Conservation (phyloP, 1,140 invertebrate species). For the Temnothorax longispinosus region DNA sequence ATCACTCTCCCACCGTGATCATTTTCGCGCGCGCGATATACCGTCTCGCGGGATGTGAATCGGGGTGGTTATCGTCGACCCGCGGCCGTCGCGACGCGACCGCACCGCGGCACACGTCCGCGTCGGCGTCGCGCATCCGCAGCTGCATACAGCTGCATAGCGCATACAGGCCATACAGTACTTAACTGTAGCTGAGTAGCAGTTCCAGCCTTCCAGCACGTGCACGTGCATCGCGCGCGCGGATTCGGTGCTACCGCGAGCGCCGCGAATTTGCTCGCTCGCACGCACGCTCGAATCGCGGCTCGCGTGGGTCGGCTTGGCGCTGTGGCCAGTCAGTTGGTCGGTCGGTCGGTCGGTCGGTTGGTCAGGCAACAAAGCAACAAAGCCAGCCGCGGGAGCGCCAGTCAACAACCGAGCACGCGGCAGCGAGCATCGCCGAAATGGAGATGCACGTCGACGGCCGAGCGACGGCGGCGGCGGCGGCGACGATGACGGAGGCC, state of each 20-base stretch:
- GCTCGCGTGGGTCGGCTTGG: not conserved
- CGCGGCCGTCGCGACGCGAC: not conserved
- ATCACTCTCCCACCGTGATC: no score
- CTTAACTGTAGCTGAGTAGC: no score
- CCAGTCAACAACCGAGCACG: conserved; percentile 50
- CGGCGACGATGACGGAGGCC: not conserved
- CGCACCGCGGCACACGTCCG: no score
- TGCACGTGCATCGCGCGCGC: not conserved
- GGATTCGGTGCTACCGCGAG: not conserved
- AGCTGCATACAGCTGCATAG: no score
- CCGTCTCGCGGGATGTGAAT: not conserved
- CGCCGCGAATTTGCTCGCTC: not conserved
- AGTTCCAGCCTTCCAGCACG: not conserved
- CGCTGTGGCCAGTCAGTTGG: not conserved
- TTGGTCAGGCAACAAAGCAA: conserved; percentile 13
- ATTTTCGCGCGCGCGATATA: no score
- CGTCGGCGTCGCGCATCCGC: not conserved
- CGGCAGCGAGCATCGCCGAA: conserved; percentile 6
- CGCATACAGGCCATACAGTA: no score
- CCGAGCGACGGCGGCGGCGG: not conserved
- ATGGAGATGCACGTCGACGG: conserved; percentile 21
- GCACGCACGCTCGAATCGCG: not conserved
- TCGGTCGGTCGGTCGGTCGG: not conserved
- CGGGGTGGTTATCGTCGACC: not conserved
- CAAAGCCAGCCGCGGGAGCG: conserved; percentile 32